Percentiles rank a stretch among this genome's conserved stretches.
Evolutionary conservation across 2,113 vertebrate species (phyloP).

Genomic region (Trichomycterus rosablanca): DNA sequence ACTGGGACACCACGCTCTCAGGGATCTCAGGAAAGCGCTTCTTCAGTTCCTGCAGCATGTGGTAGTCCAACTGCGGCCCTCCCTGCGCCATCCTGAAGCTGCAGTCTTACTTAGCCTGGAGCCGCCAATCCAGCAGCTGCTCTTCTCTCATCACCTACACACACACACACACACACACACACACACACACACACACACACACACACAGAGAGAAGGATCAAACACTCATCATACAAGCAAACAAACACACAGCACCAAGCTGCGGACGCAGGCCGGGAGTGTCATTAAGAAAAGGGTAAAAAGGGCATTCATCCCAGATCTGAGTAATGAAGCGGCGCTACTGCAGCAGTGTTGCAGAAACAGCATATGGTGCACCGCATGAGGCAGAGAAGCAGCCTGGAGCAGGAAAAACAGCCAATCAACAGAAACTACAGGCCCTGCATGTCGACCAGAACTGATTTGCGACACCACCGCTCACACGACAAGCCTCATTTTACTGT

Average conservation of each 20-base stretch:
- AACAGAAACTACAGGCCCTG: neutral
- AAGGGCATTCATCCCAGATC: neutral
- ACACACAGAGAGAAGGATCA: neutral
- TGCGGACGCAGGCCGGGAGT: no score
- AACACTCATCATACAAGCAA: neutral
- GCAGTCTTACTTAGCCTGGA: conserved; percentile 79
- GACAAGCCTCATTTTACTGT: neutral
- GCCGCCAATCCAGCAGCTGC: conserved; percentile 74
- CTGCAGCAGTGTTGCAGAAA: conserved; percentile 17
- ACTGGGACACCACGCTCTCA: conserved; percentile 91
- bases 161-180: neutral
- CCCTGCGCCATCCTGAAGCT: conserved; percentile 91
- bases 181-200: neutral
- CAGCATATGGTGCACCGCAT: conserved; percentile 21
- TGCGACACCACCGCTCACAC: no score
- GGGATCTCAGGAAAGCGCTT: conserved; percentile 98
- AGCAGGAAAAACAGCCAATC: neutral
- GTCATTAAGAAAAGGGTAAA: no score
- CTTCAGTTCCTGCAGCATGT: conserved; percentile 95
- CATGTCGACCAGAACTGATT: neutral
- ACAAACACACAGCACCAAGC: neutral
- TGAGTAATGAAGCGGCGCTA: neutral
- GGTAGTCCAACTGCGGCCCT: conserved; percentile 84
- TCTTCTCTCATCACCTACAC: conserved; percentile 78
- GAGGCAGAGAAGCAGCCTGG: neutral